Percentiles rank a stretch among this genome's conserved stretches.
phyloP scores from a whole-genome alignment of 2,888 invertebrate genomes.

The Zelleria hepariella region DNA sequence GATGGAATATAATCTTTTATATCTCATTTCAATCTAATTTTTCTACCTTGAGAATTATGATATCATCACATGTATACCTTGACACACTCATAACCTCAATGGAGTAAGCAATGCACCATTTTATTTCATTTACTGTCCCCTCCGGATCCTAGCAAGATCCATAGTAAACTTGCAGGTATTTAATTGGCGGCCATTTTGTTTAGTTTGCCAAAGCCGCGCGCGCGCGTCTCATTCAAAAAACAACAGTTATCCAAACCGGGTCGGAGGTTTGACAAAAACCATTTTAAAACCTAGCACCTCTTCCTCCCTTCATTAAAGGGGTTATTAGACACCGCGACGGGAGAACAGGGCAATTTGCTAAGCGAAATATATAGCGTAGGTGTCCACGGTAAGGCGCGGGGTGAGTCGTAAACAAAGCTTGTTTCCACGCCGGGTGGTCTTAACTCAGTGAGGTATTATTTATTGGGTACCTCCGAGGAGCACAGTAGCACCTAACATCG shows the following conservation, averaged over 20 bases:
- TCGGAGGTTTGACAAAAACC: neutral
- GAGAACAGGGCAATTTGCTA: conserved; percentile 59
- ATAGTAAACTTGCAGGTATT: too few relatives aligned
- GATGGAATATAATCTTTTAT: too few relatives aligned
- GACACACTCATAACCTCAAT: too few relatives aligned
- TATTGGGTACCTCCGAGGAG: conserved; percentile 41
- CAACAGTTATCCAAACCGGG: neutral
- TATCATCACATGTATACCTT: too few relatives aligned
- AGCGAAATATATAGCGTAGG: conserved; percentile 67
- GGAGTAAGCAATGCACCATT: too few relatives aligned
- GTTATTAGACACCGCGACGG: conserved; percentile 64
- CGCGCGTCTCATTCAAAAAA: neutral
- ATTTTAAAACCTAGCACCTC: conserved; percentile 9
- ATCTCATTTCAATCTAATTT: too few relatives aligned
- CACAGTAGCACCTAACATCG: conserved; percentile 20
- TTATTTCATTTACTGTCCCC: too few relatives aligned
- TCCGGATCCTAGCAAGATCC: too few relatives aligned
- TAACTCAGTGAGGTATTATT: conserved; percentile 66
- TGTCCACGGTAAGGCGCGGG: conserved; percentile 58
- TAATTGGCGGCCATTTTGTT: neutral
- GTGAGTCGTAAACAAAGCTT: conserved; percentile 55
- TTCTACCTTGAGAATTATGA: too few relatives aligned
- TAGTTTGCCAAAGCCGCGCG: neutral
- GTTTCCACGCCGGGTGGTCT: conserved; percentile 67
- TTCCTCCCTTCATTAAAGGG: conserved; percentile 58